phyloP scores from a whole-genome alignment of 2,113 vertebrate species.

The Tragelaphus imberbis region DNA sequence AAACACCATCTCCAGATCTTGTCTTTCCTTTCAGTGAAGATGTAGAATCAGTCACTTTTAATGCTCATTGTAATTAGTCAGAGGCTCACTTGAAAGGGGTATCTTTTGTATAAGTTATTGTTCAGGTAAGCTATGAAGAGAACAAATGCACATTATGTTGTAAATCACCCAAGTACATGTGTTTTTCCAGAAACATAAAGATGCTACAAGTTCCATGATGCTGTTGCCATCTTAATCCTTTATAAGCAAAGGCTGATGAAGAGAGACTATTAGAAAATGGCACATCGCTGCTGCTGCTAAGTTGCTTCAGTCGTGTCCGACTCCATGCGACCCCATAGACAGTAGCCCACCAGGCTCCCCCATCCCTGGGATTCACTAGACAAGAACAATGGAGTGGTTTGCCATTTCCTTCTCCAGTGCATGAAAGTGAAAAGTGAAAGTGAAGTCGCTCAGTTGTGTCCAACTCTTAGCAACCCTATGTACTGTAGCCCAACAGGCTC shows the following conservation, averaged over 20 bases:
- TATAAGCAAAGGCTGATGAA: not conserved
- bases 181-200: not conserved
- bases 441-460: no score
- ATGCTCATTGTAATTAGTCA: not conserved
- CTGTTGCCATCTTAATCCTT: not conserved
- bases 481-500: no score
- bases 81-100: not conserved
- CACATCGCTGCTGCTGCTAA: not conserved
- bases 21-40: not conserved
- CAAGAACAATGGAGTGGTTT: no score
- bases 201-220: not conserved
- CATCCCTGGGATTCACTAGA: no score
- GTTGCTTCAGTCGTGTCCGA: no score
- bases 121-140: not conserved
- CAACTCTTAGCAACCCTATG: no score
- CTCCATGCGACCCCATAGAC: no score
- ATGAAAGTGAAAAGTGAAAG: no score
- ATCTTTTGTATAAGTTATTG: not conserved
- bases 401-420: no score
- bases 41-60: not conserved
- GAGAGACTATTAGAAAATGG: not conserved
- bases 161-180: not conserved
- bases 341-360: no score
- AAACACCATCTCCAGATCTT: not conserved
- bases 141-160: not conserved